These are phyloP conservation scores for Smittia sp. DNA, from an alignment of 2,888 invertebrate species.

Conservation along the genomic window DNA sequence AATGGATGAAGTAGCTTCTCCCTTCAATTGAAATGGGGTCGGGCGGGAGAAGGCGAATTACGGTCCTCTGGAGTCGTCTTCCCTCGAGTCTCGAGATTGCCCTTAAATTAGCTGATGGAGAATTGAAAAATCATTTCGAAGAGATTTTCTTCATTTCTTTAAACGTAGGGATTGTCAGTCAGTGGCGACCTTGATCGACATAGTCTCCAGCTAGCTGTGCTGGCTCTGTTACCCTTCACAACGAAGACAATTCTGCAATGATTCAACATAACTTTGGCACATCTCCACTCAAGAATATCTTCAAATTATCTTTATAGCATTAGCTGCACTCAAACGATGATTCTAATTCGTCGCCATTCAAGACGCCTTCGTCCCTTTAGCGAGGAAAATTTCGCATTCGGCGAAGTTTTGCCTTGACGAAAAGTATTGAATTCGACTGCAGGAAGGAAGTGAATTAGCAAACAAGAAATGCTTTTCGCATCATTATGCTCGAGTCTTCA, in stretches of 20 bases:
- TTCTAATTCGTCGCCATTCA: not conserved
- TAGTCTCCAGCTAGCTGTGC: too few relatives aligned
- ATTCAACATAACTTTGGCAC: not conserved
- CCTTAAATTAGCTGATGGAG: conserved; percentile 12
- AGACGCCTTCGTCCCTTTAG: not conserved
- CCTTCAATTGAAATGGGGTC: not conserved
- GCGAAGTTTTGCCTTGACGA: not conserved
- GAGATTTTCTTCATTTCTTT: not conserved
- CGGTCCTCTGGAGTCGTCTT: not conserved
- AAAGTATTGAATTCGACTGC: conserved; percentile 12
- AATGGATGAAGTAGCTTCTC: not conserved
- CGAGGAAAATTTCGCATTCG: not conserved
- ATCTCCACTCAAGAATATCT: not conserved
- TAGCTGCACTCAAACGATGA: conserved; percentile 3
- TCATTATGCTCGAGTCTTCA: conserved; percentile 33
- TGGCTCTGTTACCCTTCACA: too few relatives aligned
- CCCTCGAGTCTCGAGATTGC: not conserved
- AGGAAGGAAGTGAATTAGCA: conserved; percentile 41
- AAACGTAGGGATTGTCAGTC: not conserved
- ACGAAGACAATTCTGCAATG: too few relatives aligned
- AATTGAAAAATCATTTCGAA: conserved; percentile 11
- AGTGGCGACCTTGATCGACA: too few relatives aligned
- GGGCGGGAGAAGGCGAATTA: too few relatives aligned
- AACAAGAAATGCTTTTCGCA: conserved; percentile 41
- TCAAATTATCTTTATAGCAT: not conserved